A percentile compares a stretch with the other conserved stretches of the same genome.
Evolutionary conservation across 2,797 vertebrate genomes (phyloP).

Genomic region (Crax fasciolata): DNA sequence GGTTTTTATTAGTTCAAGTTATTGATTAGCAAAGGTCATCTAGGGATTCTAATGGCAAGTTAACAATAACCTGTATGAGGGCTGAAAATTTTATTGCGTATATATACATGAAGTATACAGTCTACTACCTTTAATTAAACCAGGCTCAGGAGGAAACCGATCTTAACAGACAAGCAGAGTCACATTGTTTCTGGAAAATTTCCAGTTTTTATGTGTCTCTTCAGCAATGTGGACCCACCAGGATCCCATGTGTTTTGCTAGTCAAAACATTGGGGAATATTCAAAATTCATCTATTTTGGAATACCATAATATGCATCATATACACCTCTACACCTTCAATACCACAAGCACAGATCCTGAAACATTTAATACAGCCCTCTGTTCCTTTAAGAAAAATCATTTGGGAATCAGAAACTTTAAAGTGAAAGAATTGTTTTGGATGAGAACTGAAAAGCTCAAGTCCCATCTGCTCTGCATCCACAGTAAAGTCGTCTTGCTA

Average conservation of each 20-base stretch:
- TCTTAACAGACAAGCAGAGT: background rate
- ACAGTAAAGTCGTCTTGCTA: background rate
- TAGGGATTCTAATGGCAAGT: background rate
- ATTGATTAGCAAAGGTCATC: background rate
- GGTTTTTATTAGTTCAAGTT: background rate
- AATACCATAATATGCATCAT: background rate
- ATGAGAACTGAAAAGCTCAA: background rate
- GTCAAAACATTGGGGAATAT: slow-evolving; percentile 58
- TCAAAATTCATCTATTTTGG: slow-evolving; percentile 12
- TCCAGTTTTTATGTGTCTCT: background rate
- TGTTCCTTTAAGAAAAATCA: slow-evolving; percentile 1
- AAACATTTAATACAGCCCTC: background rate
- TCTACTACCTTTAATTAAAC: background rate
- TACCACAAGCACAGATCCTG: background rate
- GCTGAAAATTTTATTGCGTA: background rate
- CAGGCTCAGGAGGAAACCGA: background rate
- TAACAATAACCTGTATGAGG: background rate
- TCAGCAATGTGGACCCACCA: background rate
- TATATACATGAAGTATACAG: background rate
- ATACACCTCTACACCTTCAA: background rate
- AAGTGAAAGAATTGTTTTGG: background rate
- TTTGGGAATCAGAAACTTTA: background rate
- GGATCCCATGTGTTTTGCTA: slow-evolving; percentile 20
- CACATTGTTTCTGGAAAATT: background rate
- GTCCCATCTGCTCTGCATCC: background rate